phyloP scores from a whole-genome alignment of 2,888 invertebrate species.

The Polymixis lichenea region DNA sequence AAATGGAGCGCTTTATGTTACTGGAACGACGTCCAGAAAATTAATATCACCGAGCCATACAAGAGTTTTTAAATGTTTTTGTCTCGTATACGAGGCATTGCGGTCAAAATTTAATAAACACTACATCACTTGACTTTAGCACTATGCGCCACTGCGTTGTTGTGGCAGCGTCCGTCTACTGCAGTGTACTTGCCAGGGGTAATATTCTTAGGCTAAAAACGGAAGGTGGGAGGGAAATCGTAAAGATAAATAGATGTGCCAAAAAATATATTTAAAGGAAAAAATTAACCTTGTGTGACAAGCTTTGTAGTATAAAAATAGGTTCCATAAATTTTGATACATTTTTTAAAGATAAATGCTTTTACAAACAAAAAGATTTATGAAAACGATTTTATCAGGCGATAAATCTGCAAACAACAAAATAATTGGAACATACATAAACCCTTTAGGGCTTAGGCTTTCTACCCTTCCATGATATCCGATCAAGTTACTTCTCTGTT shows the following conservation, averaged over 20 bases:
- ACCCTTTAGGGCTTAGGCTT: not conserved
- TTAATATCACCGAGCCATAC: slow-evolving; percentile 32
- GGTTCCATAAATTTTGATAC: too few species aligned
- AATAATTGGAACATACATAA: slow-evolving; percentile 5
- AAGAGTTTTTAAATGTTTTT: slow-evolving; percentile 55
- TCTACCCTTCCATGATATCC: slow-evolving; percentile 3
- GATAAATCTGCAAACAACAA: slow-evolving; percentile 18
- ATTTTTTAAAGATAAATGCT: not conserved
- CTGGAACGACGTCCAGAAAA: slow-evolving; percentile 16
- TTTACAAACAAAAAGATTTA: not conserved
- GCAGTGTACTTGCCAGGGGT: slow-evolving; percentile 28
- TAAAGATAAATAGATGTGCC: not conserved
- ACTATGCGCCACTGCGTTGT: slow-evolving; percentile 51
- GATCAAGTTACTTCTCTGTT: slow-evolving; percentile 15
- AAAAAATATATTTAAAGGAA: too few species aligned
- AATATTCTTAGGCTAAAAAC: slow-evolving; percentile 18
- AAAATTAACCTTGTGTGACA: too few species aligned
- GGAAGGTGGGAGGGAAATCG: not conserved
- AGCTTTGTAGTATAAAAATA: too few species aligned
- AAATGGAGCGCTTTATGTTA: slow-evolving; percentile 5
- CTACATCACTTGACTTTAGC: slow-evolving; percentile 53
- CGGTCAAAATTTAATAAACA: slow-evolving; percentile 65
- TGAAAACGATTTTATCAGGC: not conserved
- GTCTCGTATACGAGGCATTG: slow-evolving; percentile 43
- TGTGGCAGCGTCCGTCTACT: slow-evolving; percentile 28